Evolutionary conservation across 1,140 invertebrate species (phyloP), one percentile per base, ranked within the genome.

Genomic region (Nephotettix cincticeps): DNA sequence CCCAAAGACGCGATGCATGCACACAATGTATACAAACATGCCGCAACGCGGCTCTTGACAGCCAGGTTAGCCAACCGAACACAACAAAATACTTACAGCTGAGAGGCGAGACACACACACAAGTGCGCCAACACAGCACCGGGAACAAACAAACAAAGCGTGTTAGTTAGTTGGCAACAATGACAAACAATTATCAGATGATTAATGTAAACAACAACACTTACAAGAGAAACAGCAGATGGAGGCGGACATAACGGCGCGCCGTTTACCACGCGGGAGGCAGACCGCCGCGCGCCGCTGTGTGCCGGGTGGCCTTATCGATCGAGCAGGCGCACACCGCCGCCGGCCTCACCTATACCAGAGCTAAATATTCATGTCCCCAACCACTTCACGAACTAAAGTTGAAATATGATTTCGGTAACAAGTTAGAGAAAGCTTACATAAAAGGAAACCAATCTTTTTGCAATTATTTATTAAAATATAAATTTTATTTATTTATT

Each of bases 171-270:
- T 27, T 11, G 23, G 23, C 21, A 61, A 25, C 9, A 6, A 27
- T 21, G 6, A 4, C 25, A 61, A 21, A 29, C 13, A n/a, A n/a
- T n/a, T 27, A 9, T 9, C 13, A 27, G 56, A 25, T 21, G 9
- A 51, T 11, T 21, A 27, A 9, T 27, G 56, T 13, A 21, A 23
- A 61, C 27, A 27, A 25, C 21, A 6, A 6, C 13, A 61, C 56
- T 61, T 23, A 61, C 56, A 61, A 23, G 56, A 61, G 56, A 61
- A 61, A 23, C 56, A 61, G 25, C 56, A 61, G 56, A 61, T 61
- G 6, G 56, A 54, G 9, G 47, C 25, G 25, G 56, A 61, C 56
- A 61, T 51, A 4, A 11, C 23, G 56, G 1, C 56, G 56, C 14
- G 9, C 23, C 23, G 21, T 14, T 14, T 1, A 9, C 25, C 14